A percentile compares a stretch with the other conserved stretches of the same genome.
These are phyloP conservation scores for Bombus affinis DNA, from an alignment of 1,140 invertebrate species.

Conservation along the genomic window DNA sequence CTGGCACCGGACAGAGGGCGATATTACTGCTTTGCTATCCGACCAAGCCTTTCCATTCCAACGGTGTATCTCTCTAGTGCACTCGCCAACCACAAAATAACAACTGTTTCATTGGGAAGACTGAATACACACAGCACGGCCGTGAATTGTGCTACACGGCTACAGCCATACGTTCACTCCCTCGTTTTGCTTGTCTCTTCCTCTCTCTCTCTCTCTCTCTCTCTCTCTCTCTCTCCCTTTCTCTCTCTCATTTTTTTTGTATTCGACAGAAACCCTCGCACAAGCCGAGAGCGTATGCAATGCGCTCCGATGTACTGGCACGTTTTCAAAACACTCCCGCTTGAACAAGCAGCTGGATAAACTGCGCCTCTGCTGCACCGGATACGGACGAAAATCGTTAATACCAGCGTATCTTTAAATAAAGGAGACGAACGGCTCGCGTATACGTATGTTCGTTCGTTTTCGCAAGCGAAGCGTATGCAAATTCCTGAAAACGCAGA, in stretches of 20 bases:
- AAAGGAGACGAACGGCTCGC: conserved; percentile 1
- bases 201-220: neutral
- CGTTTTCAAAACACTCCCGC: conserved; percentile 63
- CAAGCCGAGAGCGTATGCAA: neutral
- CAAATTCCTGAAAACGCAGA: neutral
- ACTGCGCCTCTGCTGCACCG: conserved; percentile 10
- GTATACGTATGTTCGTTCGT: neutral
- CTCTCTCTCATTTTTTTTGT: neutral
- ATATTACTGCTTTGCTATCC: conserved; percentile 41
- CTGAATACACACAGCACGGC: conserved; percentile 53
- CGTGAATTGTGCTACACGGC: conserved; percentile 54
- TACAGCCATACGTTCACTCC: conserved; percentile 14
- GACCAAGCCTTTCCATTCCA: conserved; percentile 40
- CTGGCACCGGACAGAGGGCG: conserved; percentile 25
- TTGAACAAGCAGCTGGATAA: conserved; percentile 57
- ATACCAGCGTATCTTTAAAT: conserved; percentile 42
- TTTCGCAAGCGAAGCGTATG: neutral
- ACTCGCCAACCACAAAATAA: conserved; percentile 65
- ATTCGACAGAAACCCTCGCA: neutral
- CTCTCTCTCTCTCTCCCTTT: neutral
- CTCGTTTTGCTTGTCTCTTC: neutral
- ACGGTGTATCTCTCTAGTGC: conserved; percentile 57
- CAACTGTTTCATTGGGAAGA: conserved; percentile 65
- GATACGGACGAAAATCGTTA: conserved; percentile 44
- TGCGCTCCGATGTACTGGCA: conserved; percentile 40